A percentile compares a stretch with the other conserved stretches of the same genome.
Evolutionary conservation across 2,113 vertebrate species (phyloP).

Genomic region (Petrocephalus microphthalmus): DNA sequence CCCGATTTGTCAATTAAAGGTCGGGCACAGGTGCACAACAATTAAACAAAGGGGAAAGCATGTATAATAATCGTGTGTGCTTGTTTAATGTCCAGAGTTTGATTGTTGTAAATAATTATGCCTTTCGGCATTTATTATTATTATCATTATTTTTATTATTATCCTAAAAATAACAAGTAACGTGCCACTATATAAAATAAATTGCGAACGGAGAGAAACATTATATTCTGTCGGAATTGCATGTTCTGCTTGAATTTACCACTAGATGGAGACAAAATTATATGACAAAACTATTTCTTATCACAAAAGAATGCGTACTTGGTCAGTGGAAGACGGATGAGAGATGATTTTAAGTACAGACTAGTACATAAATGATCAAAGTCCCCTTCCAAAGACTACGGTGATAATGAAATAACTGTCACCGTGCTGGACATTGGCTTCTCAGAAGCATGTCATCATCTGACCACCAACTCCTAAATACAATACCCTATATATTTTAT

Average conservation of each 20-base stretch:
- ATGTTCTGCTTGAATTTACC: not conserved
- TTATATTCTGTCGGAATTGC: not conserved
- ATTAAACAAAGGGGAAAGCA: not conserved
- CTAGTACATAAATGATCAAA: too few relatives aligned
- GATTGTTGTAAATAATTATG: not conserved
- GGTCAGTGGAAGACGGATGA: not conserved
- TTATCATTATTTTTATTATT: not conserved
- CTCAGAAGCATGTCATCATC: too few relatives aligned
- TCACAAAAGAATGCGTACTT: not conserved
- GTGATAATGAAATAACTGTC: too few relatives aligned
- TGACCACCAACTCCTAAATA: too few relatives aligned
- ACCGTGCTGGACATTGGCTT: too few relatives aligned
- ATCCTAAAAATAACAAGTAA: not conserved
- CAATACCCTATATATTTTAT: too few relatives aligned
- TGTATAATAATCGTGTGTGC: not conserved
- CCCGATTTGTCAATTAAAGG: not conserved
- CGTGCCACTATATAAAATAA: not conserved
- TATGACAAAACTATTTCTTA: not conserved
- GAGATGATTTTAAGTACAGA: not conserved
- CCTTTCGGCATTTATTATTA: not conserved
- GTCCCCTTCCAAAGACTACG: too few relatives aligned
- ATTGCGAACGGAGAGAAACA: not conserved
- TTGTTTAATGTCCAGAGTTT: not conserved
- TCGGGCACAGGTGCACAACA: not conserved
- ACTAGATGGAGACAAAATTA: conserved; percentile 17